Percentiles rank a stretch among this genome's conserved stretches.
phyloP scores from a whole-genome alignment of 2,888 invertebrate genomes.

The Hedychridium roseum region DNA sequence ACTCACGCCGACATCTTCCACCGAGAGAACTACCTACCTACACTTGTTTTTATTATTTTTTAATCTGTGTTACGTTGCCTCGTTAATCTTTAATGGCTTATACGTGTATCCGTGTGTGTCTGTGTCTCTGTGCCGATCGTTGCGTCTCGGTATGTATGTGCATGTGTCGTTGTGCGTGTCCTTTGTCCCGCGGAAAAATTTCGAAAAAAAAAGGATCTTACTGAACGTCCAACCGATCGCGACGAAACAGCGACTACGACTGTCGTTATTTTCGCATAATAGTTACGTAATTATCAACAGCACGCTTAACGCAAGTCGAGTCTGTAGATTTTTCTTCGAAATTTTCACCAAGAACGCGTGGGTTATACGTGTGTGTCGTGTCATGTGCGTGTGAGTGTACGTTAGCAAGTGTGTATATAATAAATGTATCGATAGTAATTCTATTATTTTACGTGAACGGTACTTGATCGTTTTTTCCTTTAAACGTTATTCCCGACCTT shows the following conservation, averaged over 20 bases:
- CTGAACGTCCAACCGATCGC: too few species aligned
- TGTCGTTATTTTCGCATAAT: too few species aligned
- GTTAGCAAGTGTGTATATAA: slow-evolving; percentile 30
- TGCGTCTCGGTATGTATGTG: slow-evolving; percentile 13
- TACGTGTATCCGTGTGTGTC: slow-evolving; percentile 5
- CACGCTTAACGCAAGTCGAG: too few species aligned
- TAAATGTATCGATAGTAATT: slow-evolving; percentile 35
- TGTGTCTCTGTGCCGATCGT: not conserved
- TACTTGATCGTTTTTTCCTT: slow-evolving; percentile 23
- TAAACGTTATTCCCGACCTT: slow-evolving; percentile 11
- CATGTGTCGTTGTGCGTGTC: slow-evolving; percentile 11
- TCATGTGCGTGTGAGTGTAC: slow-evolving; percentile 5
- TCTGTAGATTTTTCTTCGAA: too few species aligned
- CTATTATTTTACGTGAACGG: slow-evolving; percentile 38
- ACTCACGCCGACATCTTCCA: too few species aligned
- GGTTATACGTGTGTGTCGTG: too few species aligned
- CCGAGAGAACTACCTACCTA: slow-evolving; percentile 35
- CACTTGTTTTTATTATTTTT: slow-evolving; percentile 20
- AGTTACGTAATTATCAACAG: too few species aligned
- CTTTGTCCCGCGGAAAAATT: slow-evolving; percentile 8
- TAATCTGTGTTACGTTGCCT: slow-evolving; percentile 24
- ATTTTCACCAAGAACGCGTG: too few species aligned
- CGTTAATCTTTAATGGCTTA: slow-evolving; percentile 27
- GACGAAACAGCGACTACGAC: too few species aligned
- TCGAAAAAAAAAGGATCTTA: too few species aligned